Base-by-base conservation (phyloP, 2,888 invertebrate species). In the Meghimatium bilineatum region DNA sequence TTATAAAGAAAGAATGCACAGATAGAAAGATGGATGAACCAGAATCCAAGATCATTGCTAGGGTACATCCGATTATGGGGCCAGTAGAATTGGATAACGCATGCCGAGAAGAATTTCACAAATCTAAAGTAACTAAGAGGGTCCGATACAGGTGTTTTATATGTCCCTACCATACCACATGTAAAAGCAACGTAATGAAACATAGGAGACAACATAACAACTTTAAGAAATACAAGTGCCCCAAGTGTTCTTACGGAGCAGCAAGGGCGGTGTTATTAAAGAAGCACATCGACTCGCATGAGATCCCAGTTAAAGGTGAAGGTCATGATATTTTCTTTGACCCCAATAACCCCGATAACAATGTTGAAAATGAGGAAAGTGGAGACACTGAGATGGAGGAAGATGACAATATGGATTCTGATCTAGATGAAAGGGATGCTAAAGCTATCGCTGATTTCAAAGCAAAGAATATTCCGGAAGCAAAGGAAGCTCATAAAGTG, bases 261-360 rank as follows among this genome's bases (percentile, higher is more conserved):
- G 88, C 87, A 0, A 85, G 89, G 77, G 88, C 87, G 1, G 88
- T 84, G 44, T 85, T 90, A n/a, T 85, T 90, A 38, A 88, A 88
- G 72, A 89, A 90, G 77, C 92, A 92, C 82, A 83, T 90, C 52
- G 87, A 88, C 34, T 90, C 88, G 63, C 92, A 91, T 80, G 81
- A 85, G 56, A 20, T 29, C 5, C 77, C 77, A 5, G 29, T 82
- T 23, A 60, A 83, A 29, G 84, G 88, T n/a, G 86, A 84, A 17
- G 87, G 86, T 29, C 88, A 89, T 74, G 90, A 90, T 77, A 81
- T 90, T 26, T 83, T 88, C 36, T 85, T 17, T 66, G 78, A 82
- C 36, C 82, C 82, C n/a, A 67, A 77, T 63, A 56, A 44, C 29
- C 69, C 76, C 52, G n/a, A n/a, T n/a, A 38, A 60, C 20, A 49